Conservation (phyloP, 2,797 vertebrate genomes). For the Galaxias olidus region DNA sequence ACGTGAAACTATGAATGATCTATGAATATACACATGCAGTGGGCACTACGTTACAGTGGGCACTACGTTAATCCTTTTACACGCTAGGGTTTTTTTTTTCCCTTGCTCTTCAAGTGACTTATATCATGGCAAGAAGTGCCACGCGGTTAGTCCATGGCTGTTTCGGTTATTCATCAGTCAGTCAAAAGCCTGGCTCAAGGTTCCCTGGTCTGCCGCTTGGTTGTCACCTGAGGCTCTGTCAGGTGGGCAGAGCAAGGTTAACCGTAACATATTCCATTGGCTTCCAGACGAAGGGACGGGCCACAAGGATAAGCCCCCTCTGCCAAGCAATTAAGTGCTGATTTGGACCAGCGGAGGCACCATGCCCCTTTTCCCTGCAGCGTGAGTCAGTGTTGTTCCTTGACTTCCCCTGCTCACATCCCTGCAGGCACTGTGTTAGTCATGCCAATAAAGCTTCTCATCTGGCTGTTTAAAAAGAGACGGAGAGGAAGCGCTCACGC, state of each 20-base stretch:
- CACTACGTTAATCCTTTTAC: too few relatives aligned
- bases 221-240: slow-evolving; percentile 31
- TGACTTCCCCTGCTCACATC: slow-evolving; percentile 70
- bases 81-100: neutral
- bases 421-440: slow-evolving; percentile 70
- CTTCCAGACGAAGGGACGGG: slow-evolving; percentile 44
- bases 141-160: neutral
- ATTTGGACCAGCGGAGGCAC: slow-evolving; percentile 70
- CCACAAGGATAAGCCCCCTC: slow-evolving; percentile 45
- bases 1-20: too few relatives aligned
- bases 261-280: slow-evolving; percentile 58
- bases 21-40: too few relatives aligned
- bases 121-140: too few relatives aligned
- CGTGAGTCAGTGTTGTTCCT: slow-evolving; percentile 75
- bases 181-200: slow-evolving; percentile 40
- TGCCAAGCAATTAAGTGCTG: slow-evolving; percentile 74
- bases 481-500: slow-evolving; percentile 70
- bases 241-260: slow-evolving; percentile 43
- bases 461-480: slow-evolving; percentile 74
- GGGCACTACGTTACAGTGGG: too few relatives aligned
- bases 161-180: slow-evolving; percentile 44
- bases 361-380: slow-evolving; percentile 55
- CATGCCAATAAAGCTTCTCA: slow-evolving; percentile 78
- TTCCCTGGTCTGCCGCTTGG: slow-evolving; percentile 43
- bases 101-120: neutral